These are phyloP conservation scores for Gymnarchus niloticus DNA, from an alignment of 2,113 vertebrate species.

Conservation along the genomic window DNA sequence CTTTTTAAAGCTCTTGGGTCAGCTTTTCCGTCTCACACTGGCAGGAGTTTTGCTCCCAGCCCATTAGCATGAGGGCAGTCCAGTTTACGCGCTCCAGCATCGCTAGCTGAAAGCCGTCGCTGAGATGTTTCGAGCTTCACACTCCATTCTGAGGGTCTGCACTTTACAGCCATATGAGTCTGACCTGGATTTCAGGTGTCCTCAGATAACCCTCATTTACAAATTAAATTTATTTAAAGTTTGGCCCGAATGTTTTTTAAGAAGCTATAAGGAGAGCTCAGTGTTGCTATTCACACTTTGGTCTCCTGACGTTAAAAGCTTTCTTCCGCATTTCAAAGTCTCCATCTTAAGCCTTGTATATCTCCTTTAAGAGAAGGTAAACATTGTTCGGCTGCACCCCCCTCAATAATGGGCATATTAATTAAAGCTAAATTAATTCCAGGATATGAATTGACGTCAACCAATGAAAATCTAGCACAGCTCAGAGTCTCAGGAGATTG, in stretches of 20 bases:
- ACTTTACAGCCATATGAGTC: neutral
- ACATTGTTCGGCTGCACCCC: slow-evolving; percentile 7
- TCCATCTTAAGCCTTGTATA: neutral
- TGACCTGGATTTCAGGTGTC: neutral
- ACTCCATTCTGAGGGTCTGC: neutral
- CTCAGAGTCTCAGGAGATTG: slow-evolving; percentile 35
- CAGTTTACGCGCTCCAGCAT: slow-evolving; percentile 30
- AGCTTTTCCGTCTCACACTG: slow-evolving; percentile 28
- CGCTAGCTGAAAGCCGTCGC: slow-evolving; percentile 30
- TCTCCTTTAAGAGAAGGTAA: slow-evolving; percentile 23
- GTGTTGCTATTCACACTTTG: slow-evolving; percentile 22
- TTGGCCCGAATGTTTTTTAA: slow-evolving; percentile 7
- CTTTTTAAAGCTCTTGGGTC: slow-evolving; percentile 20
- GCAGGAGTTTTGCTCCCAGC: slow-evolving; percentile 14
- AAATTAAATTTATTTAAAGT: slow-evolving; percentile 5
- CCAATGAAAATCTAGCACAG: slow-evolving; percentile 37
- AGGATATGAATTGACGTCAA: slow-evolving; percentile 38
- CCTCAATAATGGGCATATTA: slow-evolving; percentile 34
- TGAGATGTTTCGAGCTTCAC: slow-evolving; percentile 34
- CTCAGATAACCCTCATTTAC: neutral
- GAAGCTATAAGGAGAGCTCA: neutral
- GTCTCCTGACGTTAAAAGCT: slow-evolving; percentile 17
- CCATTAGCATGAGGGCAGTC: slow-evolving; percentile 26
- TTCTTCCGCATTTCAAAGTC: slow-evolving; percentile 11
- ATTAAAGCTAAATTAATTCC: slow-evolving; percentile 68